A percentile compares a stretch with the other conserved stretches of the same genome.
Evolutionary conservation across 2,113 vertebrate genomes (phyloP).

Genomic region (Phaethornis superciliosus): DNA sequence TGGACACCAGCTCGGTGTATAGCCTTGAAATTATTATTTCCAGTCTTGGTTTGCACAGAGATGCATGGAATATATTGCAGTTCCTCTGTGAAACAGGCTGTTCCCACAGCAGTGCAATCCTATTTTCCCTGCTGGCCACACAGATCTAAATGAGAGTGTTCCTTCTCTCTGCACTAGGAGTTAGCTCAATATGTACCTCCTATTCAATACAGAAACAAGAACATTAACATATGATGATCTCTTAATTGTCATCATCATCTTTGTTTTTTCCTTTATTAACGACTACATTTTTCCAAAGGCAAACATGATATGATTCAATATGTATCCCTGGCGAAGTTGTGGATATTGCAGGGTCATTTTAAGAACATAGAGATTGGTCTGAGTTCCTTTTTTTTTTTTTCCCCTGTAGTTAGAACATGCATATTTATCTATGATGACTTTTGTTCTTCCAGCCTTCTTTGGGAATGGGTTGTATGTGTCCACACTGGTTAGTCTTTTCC

Average conservation of each 20-base stretch:
- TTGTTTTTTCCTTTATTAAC: not conserved
- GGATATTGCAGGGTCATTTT: not conserved
- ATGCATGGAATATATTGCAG: not conserved
- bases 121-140: not conserved
- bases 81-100: not conserved
- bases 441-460: not conserved
- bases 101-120: not conserved
- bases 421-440: not conserved
- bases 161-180: not conserved
- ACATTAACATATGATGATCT: not conserved
- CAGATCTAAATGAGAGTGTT: not conserved
- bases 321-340: not conserved
- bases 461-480: not conserved
- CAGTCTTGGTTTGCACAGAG: not conserved
- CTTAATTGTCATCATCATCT: rapidly evolving
- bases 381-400: not conserved
- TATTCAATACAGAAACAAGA: not conserved
- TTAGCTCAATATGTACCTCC: not conserved
- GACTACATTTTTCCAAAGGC: not conserved
- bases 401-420: not conserved
- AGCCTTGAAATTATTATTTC: not conserved
- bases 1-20: not conserved
- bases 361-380: not conserved
- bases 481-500: not conserved
- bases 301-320: rapidly evolving